phyloP scores from a whole-genome alignment of 2,888 invertebrate genomes.

The Panzeria rudis region DNA sequence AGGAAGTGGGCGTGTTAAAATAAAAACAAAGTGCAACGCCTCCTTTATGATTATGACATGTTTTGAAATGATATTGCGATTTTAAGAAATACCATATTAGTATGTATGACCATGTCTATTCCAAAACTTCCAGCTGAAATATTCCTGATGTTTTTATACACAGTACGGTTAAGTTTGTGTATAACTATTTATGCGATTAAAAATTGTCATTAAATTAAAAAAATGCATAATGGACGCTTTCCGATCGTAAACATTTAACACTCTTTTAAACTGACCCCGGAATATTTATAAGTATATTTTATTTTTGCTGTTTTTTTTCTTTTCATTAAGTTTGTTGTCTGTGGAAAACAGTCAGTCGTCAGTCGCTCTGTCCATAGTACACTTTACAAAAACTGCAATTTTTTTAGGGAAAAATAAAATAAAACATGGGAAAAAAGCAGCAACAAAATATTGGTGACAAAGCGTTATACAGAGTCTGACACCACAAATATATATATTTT shows the following conservation, averaged over 20 bases:
- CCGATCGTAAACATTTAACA: conserved; percentile 64
- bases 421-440: background rate
- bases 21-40: conserved; percentile 23
- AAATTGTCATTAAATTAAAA: conserved; percentile 52
- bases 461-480: conserved; percentile 46
- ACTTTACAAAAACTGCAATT: conserved; percentile 36
- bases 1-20: conserved; percentile 41
- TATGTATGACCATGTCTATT: conserved; percentile 6
- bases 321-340: conserved; percentile 4
- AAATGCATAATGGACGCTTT: conserved; percentile 57
- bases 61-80: conserved; percentile 8
- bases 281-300: background rate
- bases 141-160: background rate
- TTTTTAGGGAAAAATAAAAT: conserved; percentile 43
- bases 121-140: conserved; percentile 28
- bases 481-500: conserved; percentile 13
- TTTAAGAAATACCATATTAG: background rate
- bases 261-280: conserved; percentile 57
- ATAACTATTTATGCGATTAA: conserved; percentile 20
- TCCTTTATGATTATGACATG: conserved; percentile 25
- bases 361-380: conserved; percentile 1
- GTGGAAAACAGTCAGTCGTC: conserved; percentile 12
- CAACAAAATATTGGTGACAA: conserved; percentile 56
- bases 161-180: background rate
- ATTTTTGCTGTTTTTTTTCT: background rate